Evolutionary conservation across 2,888 invertebrate species (phyloP).

Genomic region (Tolmerus cingulatus): DNA sequence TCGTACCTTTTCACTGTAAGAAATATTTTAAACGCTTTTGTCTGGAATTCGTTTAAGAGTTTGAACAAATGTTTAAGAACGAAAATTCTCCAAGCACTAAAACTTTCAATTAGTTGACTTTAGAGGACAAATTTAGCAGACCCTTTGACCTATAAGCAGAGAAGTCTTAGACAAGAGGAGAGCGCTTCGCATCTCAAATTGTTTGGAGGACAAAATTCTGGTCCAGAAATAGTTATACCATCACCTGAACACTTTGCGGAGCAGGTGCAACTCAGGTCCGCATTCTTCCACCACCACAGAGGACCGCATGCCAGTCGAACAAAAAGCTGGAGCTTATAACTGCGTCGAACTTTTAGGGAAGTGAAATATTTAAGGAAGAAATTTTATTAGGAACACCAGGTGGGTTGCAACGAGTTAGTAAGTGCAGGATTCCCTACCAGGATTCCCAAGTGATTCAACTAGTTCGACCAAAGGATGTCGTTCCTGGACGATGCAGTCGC

Average conservation of each 20-base stretch:
- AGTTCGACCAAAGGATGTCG: not conserved
- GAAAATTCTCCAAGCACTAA: not conserved
- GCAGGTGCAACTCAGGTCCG: not conserved
- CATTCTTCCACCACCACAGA: not conserved
- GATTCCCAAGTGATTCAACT: not conserved
- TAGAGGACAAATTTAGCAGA: not conserved
- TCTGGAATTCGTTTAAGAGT: not conserved
- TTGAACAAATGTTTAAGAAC: not conserved
- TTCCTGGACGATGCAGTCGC: not conserved
- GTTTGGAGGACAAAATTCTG: not conserved
- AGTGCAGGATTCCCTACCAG: not conserved
- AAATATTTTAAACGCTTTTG: not conserved
- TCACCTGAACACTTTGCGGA: not conserved
- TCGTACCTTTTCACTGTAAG: not conserved
- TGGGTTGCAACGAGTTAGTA: not conserved
- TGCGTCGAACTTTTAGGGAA: constrained; percentile 24
- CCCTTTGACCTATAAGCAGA: not conserved
- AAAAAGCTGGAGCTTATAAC: constrained; percentile 8
- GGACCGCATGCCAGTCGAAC: not conserved
- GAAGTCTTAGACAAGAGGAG: not conserved
- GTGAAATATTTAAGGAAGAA: constrained; percentile 29
- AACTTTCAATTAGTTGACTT: not conserved
- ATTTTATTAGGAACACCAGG: constrained; percentile 28
- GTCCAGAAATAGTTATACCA: constrained; percentile 1
- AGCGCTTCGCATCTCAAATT: not conserved